Evolutionary conservation across 2,888 invertebrate species (phyloP).

Genomic region (Masnerella sp.): DNA sequence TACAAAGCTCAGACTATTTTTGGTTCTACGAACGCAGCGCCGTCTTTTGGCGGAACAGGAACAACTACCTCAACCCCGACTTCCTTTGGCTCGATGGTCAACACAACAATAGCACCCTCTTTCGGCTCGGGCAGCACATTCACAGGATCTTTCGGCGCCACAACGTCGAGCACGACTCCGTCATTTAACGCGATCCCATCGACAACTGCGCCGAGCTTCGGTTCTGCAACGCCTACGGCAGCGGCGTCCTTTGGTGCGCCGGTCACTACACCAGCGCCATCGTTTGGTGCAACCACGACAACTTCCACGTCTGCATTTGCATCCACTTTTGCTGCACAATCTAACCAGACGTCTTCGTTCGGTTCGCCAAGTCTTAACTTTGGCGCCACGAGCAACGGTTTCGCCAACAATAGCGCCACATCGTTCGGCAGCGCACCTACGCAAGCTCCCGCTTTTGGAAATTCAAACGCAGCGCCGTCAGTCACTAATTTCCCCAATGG

Average conservation of each 20-base stretch:
- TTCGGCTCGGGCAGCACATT: neutral
- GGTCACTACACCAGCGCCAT: neutral
- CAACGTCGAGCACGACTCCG: too few relatives aligned
- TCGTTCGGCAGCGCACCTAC: neutral
- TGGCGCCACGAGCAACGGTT: constrained; percentile 23
- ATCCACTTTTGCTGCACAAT: neutral
- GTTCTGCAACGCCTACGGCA: too few relatives aligned
- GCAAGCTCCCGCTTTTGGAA: constrained; percentile 3
- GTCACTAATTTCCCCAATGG: too few relatives aligned
- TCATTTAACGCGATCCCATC: too few relatives aligned
- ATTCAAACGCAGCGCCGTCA: too few relatives aligned
- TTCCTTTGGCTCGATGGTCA: neutral
- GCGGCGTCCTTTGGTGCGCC: too few relatives aligned
- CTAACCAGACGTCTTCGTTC: neutral
- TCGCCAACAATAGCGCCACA: neutral
- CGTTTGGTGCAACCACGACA: neutral
- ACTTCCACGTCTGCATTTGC: neutral
- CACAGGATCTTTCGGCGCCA: neutral
- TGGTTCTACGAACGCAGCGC: neutral
- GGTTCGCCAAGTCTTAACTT: constrained; percentile 4
- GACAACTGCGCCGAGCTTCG: too few relatives aligned
- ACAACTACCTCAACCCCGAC: neutral
- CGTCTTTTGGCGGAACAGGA: neutral
- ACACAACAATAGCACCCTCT: neutral
- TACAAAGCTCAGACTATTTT: neutral